Base-by-base conservation (phyloP, 2,113 vertebrate genomes). In the Amphiprion percula region DNA sequence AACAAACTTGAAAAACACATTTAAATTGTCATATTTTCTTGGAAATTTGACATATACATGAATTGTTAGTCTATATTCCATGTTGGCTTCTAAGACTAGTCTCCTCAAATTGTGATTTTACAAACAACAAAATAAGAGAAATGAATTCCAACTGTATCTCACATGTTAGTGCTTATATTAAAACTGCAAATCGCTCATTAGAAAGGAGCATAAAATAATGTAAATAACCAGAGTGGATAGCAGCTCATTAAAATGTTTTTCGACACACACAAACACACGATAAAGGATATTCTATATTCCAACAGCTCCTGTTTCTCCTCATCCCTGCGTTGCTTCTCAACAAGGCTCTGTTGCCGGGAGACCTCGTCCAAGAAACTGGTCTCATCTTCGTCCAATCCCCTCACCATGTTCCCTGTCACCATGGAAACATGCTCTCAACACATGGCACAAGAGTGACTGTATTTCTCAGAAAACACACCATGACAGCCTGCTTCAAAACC, bases 201-300 rank as follows among this genome's bases (percentile, higher is more conserved):
- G 4, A 33, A 33, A 33, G 7, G 4, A 33, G 33, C 4, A 33
- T 33, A 1, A 33, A 33, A 33, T 4, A 33, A 33, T 33, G 33
- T 33, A 33, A 33, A 33, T 5, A 30, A 30, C 5, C 33, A 33
- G 33, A 33, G 33, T 8, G 21, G 33, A 33, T 8, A 33, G 33
- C 33, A 6, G 33, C 33, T 33, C 4, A 33, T 33, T 33, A 4
- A 33, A 33, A 33, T 33, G 33, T 37, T 37, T 10, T 37, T 58
- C 52, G 59, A 6, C 10, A 19, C 4, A 46, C 66, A 67, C 49
- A 16, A 52, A 53, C 24, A 39, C 19, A 53, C 0, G 1, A 67
- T 39, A 23, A 95, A 98, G 97, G 98, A 99, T 99, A 99, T 99
- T 95, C 97, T 96, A 92, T 98, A 99, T 80, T 99, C 98, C 10